phyloP scores from a whole-genome alignment of 1,140 invertebrate species.

The Papilio polyxenes region DNA sequence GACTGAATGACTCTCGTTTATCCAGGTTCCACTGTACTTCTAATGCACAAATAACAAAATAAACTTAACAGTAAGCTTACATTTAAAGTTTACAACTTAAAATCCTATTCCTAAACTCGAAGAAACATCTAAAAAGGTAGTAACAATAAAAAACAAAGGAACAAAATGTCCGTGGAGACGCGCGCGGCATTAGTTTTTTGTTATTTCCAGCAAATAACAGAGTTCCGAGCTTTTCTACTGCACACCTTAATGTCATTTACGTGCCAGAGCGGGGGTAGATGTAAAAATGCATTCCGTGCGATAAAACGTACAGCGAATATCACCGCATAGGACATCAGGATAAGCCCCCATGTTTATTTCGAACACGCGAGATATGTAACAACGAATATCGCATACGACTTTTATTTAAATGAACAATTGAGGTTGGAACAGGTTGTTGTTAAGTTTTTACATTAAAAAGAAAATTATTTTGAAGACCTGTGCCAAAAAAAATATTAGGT shows the following conservation, averaged over 20 bases:
- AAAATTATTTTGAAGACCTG: background rate
- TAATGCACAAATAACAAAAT: too few relatives aligned
- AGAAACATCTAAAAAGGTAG: background rate
- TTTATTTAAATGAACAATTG: background rate
- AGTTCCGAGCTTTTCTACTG: slow-evolving; percentile 5
- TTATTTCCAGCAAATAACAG: slow-evolving; percentile 25
- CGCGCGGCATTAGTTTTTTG: background rate
- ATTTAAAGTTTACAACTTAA: background rate
- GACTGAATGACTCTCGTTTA: too few relatives aligned
- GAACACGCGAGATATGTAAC: slow-evolving; percentile 13
- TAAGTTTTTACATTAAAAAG: background rate
- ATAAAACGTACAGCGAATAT: slow-evolving; percentile 33
- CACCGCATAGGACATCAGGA: slow-evolving; percentile 5
- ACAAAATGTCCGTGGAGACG: background rate
- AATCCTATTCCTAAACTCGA: background rate
- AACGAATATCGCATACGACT: background rate
- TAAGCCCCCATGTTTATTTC: slow-evolving; percentile 31
- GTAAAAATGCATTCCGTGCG: slow-evolving; percentile 33
- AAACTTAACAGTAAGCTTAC: background rate
- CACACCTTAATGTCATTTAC: slow-evolving; percentile 28
- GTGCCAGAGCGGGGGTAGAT: background rate
- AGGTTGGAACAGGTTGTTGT: background rate
- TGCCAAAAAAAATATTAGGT: too few relatives aligned
- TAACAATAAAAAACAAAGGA: background rate
- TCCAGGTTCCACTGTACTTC: too few relatives aligned